Evolutionary conservation across 2,113 vertebrate genomes (phyloP).

Genomic region (Scomber colias): DNA sequence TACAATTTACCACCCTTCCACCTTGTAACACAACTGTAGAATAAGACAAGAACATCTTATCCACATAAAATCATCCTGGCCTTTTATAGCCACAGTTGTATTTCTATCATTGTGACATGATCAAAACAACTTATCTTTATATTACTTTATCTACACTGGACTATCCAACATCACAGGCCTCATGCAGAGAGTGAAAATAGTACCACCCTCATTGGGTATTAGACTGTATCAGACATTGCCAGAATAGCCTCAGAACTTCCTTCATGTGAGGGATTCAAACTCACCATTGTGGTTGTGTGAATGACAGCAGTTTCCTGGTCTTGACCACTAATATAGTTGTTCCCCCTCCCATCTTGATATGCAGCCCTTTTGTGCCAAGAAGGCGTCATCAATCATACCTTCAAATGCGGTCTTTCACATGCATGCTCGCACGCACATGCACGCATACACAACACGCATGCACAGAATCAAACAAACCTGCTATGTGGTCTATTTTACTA

Average conservation of each 20-base stretch:
- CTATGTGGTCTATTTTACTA: slow-evolving; percentile 9
- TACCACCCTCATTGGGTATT: slow-evolving; percentile 5
- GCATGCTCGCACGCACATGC: slow-evolving; percentile 12
- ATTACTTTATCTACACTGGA: background rate
- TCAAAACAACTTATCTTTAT: background rate
- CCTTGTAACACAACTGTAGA: background rate
- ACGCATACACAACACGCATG: background rate
- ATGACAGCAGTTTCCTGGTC: slow-evolving; percentile 59
- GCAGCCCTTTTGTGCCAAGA: slow-evolving; percentile 45
- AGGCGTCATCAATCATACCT: slow-evolving; percentile 63
- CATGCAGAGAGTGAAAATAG: slow-evolving; percentile 15
- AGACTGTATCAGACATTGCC: slow-evolving; percentile 12
- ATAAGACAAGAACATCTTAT: background rate
- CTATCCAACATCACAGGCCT: background rate
- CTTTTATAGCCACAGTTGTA: background rate
- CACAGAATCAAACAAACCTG: background rate
- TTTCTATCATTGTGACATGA: slow-evolving; percentile 3
- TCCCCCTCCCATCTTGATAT: slow-evolving; percentile 48
- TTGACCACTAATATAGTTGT: slow-evolving; percentile 57
- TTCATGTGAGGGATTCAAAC: slow-evolving; percentile 36
- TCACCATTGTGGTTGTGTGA: slow-evolving; percentile 58
- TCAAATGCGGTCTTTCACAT: slow-evolving; percentile 43
- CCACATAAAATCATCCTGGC: background rate
- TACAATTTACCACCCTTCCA: too few relatives aligned
- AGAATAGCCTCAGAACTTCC: slow-evolving; percentile 12